Evolutionary conservation across 2,888 invertebrate species (phyloP).

Genomic region (Thysanoteuthis rhombus): DNA sequence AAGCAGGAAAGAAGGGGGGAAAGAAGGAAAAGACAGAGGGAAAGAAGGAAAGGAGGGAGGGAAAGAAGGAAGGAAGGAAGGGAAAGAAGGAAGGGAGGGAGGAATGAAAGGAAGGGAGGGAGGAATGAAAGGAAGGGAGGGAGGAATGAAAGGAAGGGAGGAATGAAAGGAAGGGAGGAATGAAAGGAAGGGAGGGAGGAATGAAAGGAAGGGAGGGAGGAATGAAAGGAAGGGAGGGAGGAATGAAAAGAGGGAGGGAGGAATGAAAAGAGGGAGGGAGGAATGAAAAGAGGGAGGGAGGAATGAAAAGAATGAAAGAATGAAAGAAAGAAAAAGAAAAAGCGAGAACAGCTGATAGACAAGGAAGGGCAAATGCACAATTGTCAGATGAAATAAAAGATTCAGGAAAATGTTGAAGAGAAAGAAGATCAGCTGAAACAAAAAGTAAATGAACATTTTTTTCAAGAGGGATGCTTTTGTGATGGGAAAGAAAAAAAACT

Average conservation of each 20-base stretch:
- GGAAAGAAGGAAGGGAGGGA: neutral
- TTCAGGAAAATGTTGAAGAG: neutral
- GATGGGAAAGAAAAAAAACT: neutral
- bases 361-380: neutral
- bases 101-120: neutral
- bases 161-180: too few relatives aligned
- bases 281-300: neutral
- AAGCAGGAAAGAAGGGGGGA: neutral
- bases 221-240: neutral
- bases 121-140: neutral
- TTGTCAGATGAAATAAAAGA: neutral
- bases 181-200: too few relatives aligned
- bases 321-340: neutral
- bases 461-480: neutral
- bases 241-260: neutral
- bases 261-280: neutral
- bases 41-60: neutral
- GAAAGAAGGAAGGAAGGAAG: neutral
- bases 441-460: too few relatives aligned
- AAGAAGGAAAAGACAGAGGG: neutral
- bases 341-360: neutral
- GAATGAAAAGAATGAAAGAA: neutral
- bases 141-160: neutral
- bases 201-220: neutral
- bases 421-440: neutral